These are phyloP conservation scores for Drosophila ogumai DNA, from an alignment of 1,140 invertebrate species.

Conservation along the genomic window DNA sequence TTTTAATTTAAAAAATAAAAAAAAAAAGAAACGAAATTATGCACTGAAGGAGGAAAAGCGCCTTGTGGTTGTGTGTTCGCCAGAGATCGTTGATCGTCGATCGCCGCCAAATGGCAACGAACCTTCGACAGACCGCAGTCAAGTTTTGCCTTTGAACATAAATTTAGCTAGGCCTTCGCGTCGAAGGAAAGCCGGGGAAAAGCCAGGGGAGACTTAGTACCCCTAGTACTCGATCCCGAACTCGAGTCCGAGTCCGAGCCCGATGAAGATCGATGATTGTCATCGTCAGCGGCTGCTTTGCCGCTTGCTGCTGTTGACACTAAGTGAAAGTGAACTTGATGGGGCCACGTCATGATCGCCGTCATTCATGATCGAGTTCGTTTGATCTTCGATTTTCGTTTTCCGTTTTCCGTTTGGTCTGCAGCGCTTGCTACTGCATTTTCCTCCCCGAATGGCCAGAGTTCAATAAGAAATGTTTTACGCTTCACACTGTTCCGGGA, in stretches of 20 bases:
- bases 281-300: conserved; percentile 59
- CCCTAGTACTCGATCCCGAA: conserved; percentile 18
- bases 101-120: conserved; percentile 76
- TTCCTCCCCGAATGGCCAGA: conserved; percentile 14
- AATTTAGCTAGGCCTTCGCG: conserved; percentile 64
- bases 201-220: conserved; percentile 7
- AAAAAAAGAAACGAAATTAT: conserved; percentile 35
- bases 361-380: conserved; percentile 40
- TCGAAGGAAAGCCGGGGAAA: conserved; percentile 11
- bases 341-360: conserved; percentile 57
- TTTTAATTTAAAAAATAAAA: conserved; percentile 72
- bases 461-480: conserved; percentile 49
- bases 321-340: conserved; percentile 84
- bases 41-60: conserved; percentile 65
- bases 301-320: conserved; percentile 65
- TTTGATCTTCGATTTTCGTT: conserved; percentile 50
- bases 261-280: conserved; percentile 84
- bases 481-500: conserved; percentile 51
- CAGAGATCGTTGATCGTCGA: conserved; percentile 56
- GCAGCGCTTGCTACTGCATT: conserved; percentile 17
- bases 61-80: conserved; percentile 37
- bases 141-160: conserved; percentile 78
- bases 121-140: conserved; percentile 76
- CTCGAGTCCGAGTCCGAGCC: not conserved
- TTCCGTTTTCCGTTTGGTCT: conserved; percentile 22